Conservation (phyloP, 2,113 vertebrate genomes). For the Stigmatopora nigra region DNA sequence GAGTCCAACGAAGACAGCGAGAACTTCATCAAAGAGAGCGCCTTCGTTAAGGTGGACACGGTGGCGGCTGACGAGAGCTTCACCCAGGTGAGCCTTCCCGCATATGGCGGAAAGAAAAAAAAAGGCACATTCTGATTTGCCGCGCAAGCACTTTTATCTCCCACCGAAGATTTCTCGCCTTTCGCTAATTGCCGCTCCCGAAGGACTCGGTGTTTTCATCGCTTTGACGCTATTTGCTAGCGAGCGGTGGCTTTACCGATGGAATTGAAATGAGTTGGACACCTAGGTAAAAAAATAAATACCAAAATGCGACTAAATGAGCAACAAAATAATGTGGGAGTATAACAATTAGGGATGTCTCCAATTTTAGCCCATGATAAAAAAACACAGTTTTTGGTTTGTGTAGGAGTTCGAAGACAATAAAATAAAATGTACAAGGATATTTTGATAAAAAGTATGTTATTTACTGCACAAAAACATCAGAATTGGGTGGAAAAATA, state of each 20-base stretch:
- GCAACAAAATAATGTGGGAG: too few species aligned
- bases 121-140: constrained; percentile 32
- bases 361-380: too few species aligned
- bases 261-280: too few species aligned
- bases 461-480: too few species aligned
- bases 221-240: neutral
- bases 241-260: neutral
- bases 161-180: constrained; percentile 22
- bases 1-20: constrained; percentile 93
- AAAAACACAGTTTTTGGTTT: too few species aligned
- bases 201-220: neutral
- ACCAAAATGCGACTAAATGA: too few species aligned
- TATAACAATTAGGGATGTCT: too few species aligned
- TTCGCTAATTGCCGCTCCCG: constrained; percentile 6
- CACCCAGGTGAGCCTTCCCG: constrained; percentile 76
- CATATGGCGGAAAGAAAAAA: constrained; percentile 28
- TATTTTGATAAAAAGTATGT: too few species aligned
- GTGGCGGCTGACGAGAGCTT: constrained; percentile 97
- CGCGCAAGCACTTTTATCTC: constrained; percentile 45
- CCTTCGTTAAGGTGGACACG: constrained; percentile 95
- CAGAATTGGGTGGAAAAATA: too few species aligned
- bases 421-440: too few species aligned
- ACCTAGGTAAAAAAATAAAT: too few species aligned
- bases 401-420: too few species aligned
- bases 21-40: constrained; percentile 89